Evolutionary conservation across 1,140 invertebrate species (phyloP).

Genomic region (Drosophila kikkawai): DNA sequence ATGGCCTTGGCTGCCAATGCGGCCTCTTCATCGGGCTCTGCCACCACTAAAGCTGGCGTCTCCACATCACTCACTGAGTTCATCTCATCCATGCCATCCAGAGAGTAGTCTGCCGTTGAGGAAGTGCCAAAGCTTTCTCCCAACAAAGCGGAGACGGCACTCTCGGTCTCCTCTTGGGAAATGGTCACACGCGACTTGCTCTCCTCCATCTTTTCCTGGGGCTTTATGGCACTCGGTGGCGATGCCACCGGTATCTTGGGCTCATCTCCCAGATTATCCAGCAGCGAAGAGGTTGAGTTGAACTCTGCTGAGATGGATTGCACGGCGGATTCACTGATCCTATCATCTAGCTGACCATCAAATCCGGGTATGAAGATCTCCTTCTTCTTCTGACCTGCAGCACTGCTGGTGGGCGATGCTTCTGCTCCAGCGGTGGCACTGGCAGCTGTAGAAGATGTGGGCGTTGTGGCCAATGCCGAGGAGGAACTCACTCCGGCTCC

Average conservation of each 20-base stretch:
- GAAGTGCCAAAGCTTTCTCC: conserved; percentile 91
- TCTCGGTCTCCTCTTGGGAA: conserved; percentile 96
- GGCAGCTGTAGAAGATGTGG: conserved; percentile 63
- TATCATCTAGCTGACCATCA: conserved; percentile 89
- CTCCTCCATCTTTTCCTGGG: conserved; percentile 88
- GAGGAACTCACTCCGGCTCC: conserved; percentile 17
- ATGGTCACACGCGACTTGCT: conserved; percentile 92
- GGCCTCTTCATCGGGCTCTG: conserved; percentile 76
- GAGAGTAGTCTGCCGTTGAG: conserved; percentile 86
- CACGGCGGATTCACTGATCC: conserved; percentile 92
- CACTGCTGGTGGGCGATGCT: conserved; percentile 42
- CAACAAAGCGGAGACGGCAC: conserved; percentile 94
- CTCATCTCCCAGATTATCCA: conserved; percentile 84
- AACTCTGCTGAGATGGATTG: conserved; percentile 89
- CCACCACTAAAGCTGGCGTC: conserved; percentile 44
- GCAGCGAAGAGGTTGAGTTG: conserved; percentile 57
- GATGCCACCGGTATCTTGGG: conserved; percentile 83
- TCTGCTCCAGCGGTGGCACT: conserved; percentile 27
- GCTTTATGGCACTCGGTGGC: conserved; percentile 82
- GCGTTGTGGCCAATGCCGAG: conserved; percentile 65
- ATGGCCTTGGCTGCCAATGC: conserved; percentile 77
- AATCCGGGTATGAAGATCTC: conserved; percentile 90
- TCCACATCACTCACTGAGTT: conserved; percentile 57
- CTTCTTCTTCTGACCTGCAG: conserved; percentile 84
- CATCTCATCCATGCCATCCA: conserved; percentile 85